Percentiles rank a stretch among this genome's conserved stretches.
Conservation (phyloP, 2,888 invertebrate species). For the Drosophila nr. fundita region DNA sequence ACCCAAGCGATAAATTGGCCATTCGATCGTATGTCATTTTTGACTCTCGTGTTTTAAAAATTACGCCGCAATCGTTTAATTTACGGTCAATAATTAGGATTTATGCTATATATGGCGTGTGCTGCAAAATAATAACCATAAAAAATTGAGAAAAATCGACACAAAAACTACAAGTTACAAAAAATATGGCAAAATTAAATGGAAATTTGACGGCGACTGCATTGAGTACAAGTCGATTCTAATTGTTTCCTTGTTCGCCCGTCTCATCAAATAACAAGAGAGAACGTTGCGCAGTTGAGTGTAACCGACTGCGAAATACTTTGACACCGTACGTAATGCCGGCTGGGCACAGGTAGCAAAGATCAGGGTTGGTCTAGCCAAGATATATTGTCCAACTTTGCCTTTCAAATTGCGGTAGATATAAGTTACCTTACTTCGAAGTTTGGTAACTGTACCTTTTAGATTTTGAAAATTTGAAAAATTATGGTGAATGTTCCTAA, state of each 20-base stretch:
- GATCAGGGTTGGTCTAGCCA: too few relatives aligned
- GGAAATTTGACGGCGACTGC: conserved; percentile 30
- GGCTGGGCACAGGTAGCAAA: too few relatives aligned
- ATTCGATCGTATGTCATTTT: background rate
- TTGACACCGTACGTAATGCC: too few relatives aligned
- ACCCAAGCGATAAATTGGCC: too few relatives aligned
- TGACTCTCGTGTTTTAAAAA: background rate
- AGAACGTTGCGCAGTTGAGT: too few relatives aligned
- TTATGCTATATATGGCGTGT: background rate
- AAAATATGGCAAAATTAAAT: conserved; percentile 35
- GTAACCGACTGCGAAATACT: too few relatives aligned
- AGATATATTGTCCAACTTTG: too few relatives aligned
- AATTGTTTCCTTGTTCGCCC: conserved; percentile 26
- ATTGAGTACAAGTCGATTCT: conserved; percentile 14
- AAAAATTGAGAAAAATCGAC: background rate
- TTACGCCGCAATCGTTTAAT: background rate
- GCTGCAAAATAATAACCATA: background rate
- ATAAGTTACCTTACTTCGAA: too few relatives aligned
- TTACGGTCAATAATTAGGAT: background rate
- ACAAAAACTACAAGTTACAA: background rate
- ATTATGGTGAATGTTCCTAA: too few relatives aligned
- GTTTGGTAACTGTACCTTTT: too few relatives aligned
- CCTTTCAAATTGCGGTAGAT: too few relatives aligned
- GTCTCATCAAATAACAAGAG: background rate
- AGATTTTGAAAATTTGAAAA: too few relatives aligned